Evolutionary conservation across 1,140 invertebrate genomes (phyloP).

Genomic region (Camponotus vicinus): DNA sequence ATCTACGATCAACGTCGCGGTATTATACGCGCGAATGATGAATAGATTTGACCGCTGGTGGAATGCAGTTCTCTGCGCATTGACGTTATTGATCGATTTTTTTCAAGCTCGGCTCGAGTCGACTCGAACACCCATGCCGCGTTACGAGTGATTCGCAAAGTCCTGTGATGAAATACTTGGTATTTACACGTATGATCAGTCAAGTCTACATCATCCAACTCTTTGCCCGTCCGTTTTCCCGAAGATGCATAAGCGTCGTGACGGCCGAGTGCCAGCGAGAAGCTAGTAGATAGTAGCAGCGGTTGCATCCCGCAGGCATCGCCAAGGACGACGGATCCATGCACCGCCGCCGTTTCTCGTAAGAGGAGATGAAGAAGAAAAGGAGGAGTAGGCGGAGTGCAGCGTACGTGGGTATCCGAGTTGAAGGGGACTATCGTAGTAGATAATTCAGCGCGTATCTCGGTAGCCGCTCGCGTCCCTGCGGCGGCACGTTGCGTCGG

Average conservation of each 20-base stretch:
- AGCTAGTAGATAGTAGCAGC: conserved; percentile 35
- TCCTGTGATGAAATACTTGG: conserved; percentile 32
- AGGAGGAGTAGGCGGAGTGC: conserved; percentile 70
- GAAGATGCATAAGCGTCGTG: conserved; percentile 48
- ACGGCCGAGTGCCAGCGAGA: conserved; percentile 50
- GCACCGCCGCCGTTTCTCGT: conserved; percentile 26
- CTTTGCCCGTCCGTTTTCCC: conserved; percentile 23
- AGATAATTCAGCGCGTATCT: conserved; percentile 86
- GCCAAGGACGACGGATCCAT: conserved; percentile 50
- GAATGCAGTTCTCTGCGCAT: conserved; percentile 80
- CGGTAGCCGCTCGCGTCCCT: conserved; percentile 83
- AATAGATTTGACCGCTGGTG: conserved; percentile 79
- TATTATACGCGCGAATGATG: conserved; percentile 74
- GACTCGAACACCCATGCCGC: neutral
- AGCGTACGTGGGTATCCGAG: conserved; percentile 76
- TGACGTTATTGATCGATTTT: conserved; percentile 80
- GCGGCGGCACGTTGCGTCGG: conserved; percentile 79
- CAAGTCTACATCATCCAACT: neutral
- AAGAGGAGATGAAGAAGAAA: conserved; percentile 67
- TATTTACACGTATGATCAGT: conserved; percentile 45
- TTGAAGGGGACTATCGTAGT: conserved; percentile 81
- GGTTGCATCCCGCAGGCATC: conserved; percentile 50
- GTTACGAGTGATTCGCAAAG: conserved; percentile 14
- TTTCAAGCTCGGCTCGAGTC: conserved; percentile 36
- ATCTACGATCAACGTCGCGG: conserved; percentile 57